phyloP scores from a whole-genome alignment of 2,113 vertebrate species.

The Perca schrenkii region DNA sequence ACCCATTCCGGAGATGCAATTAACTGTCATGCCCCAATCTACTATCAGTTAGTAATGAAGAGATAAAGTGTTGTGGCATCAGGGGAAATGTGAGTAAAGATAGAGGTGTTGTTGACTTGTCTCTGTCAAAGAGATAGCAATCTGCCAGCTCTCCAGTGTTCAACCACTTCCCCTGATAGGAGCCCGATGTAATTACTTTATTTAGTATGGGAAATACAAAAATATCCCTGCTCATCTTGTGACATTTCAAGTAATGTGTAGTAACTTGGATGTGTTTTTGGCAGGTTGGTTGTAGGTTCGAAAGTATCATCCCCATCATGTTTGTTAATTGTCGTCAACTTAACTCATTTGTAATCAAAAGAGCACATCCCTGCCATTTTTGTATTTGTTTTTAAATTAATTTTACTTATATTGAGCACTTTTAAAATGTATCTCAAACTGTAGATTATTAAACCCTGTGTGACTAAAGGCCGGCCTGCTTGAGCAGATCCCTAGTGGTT shows the following conservation, averaged over 20 bases:
- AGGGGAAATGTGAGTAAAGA: slow-evolving; percentile 73
- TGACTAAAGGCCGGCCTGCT: neutral
- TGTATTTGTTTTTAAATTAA: neutral
- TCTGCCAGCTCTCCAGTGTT: slow-evolving; percentile 70
- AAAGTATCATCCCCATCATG: neutral
- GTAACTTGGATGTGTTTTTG: slow-evolving; percentile 3
- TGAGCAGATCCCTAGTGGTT: neutral
- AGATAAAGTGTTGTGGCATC: slow-evolving; percentile 71
- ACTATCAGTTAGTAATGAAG: slow-evolving; percentile 71
- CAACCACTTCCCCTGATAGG: slow-evolving; percentile 66
- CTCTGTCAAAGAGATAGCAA: slow-evolving; percentile 75
- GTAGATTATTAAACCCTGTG: neutral
- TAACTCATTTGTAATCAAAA: neutral
- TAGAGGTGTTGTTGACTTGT: slow-evolving; percentile 77
- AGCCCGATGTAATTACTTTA: slow-evolving; percentile 68
- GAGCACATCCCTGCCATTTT: neutral
- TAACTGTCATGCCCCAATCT: slow-evolving; percentile 63
- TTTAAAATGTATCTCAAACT: neutral
- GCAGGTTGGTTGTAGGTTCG: neutral
- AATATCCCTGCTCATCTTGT: slow-evolving; percentile 62
- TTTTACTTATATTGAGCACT: neutral
- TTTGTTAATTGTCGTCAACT: slow-evolving; percentile 8
- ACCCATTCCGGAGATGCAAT: slow-evolving; percentile 52
- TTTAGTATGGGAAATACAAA: slow-evolving; percentile 63
- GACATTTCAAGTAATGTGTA: slow-evolving; percentile 62